phyloP scores from a whole-genome alignment of 2,113 vertebrate species.

The Hydrochoerus hydrochaeris region DNA sequence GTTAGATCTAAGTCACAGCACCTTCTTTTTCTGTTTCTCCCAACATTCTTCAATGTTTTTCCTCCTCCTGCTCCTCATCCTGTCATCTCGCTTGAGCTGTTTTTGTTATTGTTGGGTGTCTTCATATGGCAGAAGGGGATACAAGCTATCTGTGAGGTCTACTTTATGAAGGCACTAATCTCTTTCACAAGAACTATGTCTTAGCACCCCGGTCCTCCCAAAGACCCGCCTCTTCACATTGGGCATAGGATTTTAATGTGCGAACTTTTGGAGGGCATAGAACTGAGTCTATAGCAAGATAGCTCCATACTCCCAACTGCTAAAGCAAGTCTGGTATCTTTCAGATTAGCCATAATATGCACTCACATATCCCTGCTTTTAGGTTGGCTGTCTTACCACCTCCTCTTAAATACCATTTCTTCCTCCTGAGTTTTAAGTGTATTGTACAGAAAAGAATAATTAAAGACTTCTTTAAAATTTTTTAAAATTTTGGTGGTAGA shows the following conservation, averaged over 20 bases:
- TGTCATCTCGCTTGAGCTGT: not conserved
- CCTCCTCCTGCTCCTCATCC: fast-evolving
- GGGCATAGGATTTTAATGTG: not conserved
- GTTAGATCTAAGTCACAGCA: not conserved
- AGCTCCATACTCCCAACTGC: not conserved
- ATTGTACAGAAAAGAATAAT: not conserved
- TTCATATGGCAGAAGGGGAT: not conserved
- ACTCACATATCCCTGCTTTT: not conserved
- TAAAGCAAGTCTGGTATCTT: not conserved
- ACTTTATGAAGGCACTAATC: not conserved
- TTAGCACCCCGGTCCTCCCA: not conserved
- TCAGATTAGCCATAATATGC: not conserved
- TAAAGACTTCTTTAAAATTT: not conserved
- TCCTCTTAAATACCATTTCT: not conserved
- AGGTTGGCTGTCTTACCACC: too few relatives aligned
- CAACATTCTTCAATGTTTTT: not conserved
- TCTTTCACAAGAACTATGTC: not conserved
- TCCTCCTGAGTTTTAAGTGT: not conserved
- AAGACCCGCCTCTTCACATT: not conserved
- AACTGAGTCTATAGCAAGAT: not conserved
- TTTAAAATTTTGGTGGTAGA: not conserved
- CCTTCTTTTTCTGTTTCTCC: not conserved
- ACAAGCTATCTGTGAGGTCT: not conserved
- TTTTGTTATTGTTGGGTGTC: not conserved
- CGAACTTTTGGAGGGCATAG: not conserved